Conservation (phyloP, 2,888 invertebrate species). For the Eristalis arbustorum region DNA sequence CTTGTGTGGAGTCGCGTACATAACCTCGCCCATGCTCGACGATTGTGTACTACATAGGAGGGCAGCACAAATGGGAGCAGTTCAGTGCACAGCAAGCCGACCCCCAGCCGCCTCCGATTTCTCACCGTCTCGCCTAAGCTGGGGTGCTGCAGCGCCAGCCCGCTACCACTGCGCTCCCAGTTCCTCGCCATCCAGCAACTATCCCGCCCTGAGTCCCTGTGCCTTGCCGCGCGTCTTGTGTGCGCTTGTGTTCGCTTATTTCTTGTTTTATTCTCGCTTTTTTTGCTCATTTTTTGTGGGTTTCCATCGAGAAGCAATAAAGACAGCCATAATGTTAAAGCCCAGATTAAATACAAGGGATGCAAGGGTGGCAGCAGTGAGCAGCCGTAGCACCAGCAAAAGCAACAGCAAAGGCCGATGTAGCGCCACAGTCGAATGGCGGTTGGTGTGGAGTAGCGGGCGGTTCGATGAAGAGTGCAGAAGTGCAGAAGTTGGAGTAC, state of each 20-base stretch:
- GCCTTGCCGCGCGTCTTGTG: neutral
- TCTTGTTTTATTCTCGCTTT: slow-evolving; percentile 29
- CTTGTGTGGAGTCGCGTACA: slow-evolving; percentile 55
- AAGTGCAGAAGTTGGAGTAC: neutral
- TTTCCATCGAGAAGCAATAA: slow-evolving; percentile 65
- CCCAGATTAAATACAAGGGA: slow-evolving; percentile 66
- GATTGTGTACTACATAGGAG: slow-evolving; percentile 52
- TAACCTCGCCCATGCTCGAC: slow-evolving; percentile 69
- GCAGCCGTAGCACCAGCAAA: slow-evolving; percentile 23
- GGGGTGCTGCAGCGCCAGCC: slow-evolving; percentile 7
- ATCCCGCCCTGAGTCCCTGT: neutral
- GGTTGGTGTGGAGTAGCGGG: neutral
- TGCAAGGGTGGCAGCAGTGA: slow-evolving; percentile 21
- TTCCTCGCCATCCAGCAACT: slow-evolving; percentile 1
- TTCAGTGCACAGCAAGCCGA: neutral
- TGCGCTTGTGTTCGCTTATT: neutral
- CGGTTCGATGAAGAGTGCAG: too few relatives aligned
- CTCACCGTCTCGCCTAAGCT: slow-evolving; percentile 24
- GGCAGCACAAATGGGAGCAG: slow-evolving; percentile 51
- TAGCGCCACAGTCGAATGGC: neutral
- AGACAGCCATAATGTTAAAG: slow-evolving; percentile 64
- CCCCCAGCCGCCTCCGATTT: neutral
- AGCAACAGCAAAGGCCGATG: slow-evolving; percentile 1
- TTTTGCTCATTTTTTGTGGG: slow-evolving; percentile 38
- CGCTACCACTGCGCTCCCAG: slow-evolving; percentile 54